Evolutionary conservation across 2,797 vertebrate species (phyloP), one percentile per base, ranked within the genome.

Genomic region (Notolabrus celidotus): DNA sequence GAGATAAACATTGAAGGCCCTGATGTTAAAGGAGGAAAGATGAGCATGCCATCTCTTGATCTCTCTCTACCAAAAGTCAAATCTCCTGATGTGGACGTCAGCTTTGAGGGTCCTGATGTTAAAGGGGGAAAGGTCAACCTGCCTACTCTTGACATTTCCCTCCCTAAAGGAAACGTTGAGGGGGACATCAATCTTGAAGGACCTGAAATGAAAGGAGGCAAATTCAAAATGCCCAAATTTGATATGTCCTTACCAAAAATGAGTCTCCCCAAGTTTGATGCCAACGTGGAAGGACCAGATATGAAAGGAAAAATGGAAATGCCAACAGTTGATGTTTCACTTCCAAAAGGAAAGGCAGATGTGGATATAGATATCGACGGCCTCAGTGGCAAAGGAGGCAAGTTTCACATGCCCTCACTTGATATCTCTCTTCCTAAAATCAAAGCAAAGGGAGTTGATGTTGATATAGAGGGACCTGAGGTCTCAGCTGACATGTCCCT

Each of bases 381-480:
- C 0, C 79, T 75, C 7, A 71, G 23, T 7, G 59, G 15, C 2
- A 85, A 85, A 9, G 88, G 71, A 54, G 71, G 68, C 1, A 90
- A 74, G 33, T 70, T 89, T 6, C 38, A 86, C 0, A 74, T 89
- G 74, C 87, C 89, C 1, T 87, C 67, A 17, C 4, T 84, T 11
- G 74, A 92, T 1, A 50, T 94, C 15, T 76, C 90, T 29, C 74
- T 86, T 34, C 77, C 91, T 6, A 88, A 84, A 69, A 36, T 71
- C 0, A 85, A 87, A 76, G 34, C 15, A 8, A 70, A 67, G 34
- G 84, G 69, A 3, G 10, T 36, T 11, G 61, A 61, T 29, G 27
- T 67, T 9, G 61, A 82, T 3, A 15, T 82, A 19, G 45, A 86
- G 15, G 84, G 69, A 23, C 58, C 54, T 33, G 70, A 58, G 3